These are phyloP conservation scores for Oriolus oriolus DNA, from an alignment of 2,113 vertebrate species.

Conservation along the genomic window DNA sequence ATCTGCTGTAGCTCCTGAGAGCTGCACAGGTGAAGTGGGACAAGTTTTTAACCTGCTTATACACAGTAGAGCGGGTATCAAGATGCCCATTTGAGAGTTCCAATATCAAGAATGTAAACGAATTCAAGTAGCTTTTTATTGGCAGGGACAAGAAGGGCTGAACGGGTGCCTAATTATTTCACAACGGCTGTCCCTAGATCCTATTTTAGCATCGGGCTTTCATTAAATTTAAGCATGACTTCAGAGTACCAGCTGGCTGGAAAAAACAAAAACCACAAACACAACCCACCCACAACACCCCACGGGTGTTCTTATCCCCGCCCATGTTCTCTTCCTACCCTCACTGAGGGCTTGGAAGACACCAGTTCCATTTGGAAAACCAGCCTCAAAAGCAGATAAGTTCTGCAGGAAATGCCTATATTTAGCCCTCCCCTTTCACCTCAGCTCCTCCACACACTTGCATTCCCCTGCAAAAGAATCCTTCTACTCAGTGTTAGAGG, in stretches of 20 bases:
- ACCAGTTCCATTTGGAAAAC: neutral
- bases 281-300: slow-evolving; percentile 26
- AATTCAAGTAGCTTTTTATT: neutral
- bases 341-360: neutral
- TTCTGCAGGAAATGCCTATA: neutral
- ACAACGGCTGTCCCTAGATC: slow-evolving; percentile 21
- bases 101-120: neutral
- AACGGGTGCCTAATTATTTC: slow-evolving; percentile 26
- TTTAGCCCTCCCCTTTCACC: slow-evolving; percentile 11
- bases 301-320: neutral
- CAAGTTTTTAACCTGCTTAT: neutral
- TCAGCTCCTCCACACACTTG: neutral
- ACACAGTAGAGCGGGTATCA: neutral
- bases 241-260: slow-evolving; percentile 40
- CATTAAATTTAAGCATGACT: slow-evolving; percentile 46
- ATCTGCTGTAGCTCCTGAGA: fast-evolving
- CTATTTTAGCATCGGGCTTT: slow-evolving; percentile 16
- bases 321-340: neutral
- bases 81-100: neutral
- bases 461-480: neutral
- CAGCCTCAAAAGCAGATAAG: neutral
- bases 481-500: neutral
- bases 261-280: neutral
- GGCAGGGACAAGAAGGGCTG: neutral
- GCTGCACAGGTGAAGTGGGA: neutral